Evolutionary conservation across 64 coral and sea anemone species (phyloP).

Genomic region (Catalaphyllia jardinei): DNA sequence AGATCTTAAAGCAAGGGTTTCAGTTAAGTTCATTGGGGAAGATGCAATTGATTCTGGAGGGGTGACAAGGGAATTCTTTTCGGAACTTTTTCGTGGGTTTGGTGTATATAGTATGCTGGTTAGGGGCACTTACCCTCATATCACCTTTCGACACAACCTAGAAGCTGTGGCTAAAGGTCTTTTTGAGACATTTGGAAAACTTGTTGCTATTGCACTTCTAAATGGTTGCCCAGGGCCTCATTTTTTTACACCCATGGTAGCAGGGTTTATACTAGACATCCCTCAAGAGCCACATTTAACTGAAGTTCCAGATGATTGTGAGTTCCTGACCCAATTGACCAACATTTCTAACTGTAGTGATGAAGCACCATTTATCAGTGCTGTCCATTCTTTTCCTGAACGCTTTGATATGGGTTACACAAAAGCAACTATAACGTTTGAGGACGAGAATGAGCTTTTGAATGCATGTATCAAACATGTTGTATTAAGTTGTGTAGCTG

Average conservation of each 20-base stretch:
- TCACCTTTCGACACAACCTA: slow-evolving; percentile 50
- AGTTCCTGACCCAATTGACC: neutral
- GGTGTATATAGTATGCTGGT: slow-evolving; percentile 23
- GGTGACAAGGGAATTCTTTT: slow-evolving; percentile 49
- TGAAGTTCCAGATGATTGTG: slow-evolving; percentile 27
- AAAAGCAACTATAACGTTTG: slow-evolving; percentile 45
- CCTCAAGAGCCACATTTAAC: slow-evolving; percentile 30
- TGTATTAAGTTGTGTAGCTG: slow-evolving; percentile 53
- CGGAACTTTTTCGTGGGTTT: slow-evolving; percentile 31
- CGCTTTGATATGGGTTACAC: slow-evolving; percentile 66
- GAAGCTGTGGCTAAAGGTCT: slow-evolving; percentile 31
- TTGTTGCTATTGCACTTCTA: slow-evolving; percentile 39
- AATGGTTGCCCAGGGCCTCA: slow-evolving; percentile 52
- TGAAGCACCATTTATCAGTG: neutral
- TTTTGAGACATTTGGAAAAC: slow-evolving; percentile 35
- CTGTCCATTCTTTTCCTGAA: slow-evolving; percentile 30
- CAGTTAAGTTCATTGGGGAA: slow-evolving; percentile 57
- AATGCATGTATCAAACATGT: slow-evolving; percentile 50
- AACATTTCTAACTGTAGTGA: slow-evolving; percentile 4
- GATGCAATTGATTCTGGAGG: slow-evolving; percentile 45
- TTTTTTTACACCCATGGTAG: slow-evolving; percentile 23
- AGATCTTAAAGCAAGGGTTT: slow-evolving; percentile 25
- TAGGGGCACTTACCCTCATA: slow-evolving; percentile 30
- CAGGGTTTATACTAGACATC: slow-evolving; percentile 28
- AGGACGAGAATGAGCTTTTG: slow-evolving; percentile 59